These are phyloP conservation scores for Poeciliopsis turneri DNA, from an alignment of 2,797 vertebrate species.

Conservation along the genomic window DNA sequence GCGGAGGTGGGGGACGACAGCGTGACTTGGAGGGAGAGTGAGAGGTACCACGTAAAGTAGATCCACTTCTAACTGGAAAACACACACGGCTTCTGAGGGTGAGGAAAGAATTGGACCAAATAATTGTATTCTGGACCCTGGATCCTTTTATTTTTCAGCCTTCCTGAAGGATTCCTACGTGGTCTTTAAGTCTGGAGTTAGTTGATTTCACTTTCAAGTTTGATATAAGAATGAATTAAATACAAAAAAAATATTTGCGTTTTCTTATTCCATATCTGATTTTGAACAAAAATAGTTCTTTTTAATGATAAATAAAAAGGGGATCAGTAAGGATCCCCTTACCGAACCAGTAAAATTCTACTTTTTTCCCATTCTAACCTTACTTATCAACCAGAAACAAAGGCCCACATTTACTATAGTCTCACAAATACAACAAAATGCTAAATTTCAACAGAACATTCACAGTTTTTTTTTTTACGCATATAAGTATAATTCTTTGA, in stretches of 20 bases:
- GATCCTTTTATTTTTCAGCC: conserved; percentile 1
- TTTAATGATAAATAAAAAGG: not conserved
- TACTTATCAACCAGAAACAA: too few relatives aligned
- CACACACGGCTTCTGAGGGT: conserved; percentile 34
- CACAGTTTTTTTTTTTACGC: too few relatives aligned
- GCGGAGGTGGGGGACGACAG: not conserved
- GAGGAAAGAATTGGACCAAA: conserved; percentile 24
- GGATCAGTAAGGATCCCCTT: not conserved
- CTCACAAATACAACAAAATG: too few relatives aligned
- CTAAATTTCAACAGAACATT: too few relatives aligned
- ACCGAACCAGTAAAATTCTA: not conserved
- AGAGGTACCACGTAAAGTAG: conserved; percentile 64
- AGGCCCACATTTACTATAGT: too few relatives aligned
- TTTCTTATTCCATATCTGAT: not conserved
- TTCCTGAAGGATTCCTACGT: not conserved
- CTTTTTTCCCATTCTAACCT: not conserved
- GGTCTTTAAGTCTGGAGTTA: not conserved
- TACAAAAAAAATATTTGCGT: not conserved
- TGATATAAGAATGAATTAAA: not conserved
- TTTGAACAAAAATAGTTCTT: not conserved
- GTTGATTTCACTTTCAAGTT: not conserved
- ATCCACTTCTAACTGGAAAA: conserved; percentile 65
- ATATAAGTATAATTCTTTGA: too few relatives aligned
- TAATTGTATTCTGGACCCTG: conserved; percentile 8
- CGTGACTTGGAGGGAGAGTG: conserved; percentile 74